phyloP scores from a whole-genome alignment of 2,888 invertebrate species.

The Petrolisthes cinctipes region DNA sequence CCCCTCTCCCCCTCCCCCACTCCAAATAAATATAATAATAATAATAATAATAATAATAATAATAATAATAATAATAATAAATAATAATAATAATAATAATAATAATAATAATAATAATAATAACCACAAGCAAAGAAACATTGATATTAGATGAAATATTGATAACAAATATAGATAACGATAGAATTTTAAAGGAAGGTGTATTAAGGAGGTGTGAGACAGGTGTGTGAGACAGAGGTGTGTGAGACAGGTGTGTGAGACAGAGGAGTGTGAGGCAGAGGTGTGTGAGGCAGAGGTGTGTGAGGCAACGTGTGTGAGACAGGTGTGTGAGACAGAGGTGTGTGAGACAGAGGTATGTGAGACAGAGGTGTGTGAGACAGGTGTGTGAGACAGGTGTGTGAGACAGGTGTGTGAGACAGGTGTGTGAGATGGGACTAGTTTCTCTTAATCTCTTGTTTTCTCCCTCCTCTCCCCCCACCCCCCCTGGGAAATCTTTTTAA shows the following conservation, averaged over 20 bases:
- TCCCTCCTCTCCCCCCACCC: no score
- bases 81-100: constrained; percentile 7
- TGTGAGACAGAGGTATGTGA: neutral
- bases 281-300: neutral
- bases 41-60: no score
- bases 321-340: constrained; percentile 3
- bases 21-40: no score
- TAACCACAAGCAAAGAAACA: neutral
- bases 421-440: no score
- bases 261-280: neutral
- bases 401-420: no score
- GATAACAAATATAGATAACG: neutral
- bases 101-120: constrained; percentile 7
- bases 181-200: neutral
- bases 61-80: no score
- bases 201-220: neutral
- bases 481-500: no score
- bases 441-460: no score
- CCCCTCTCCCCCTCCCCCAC: constrained; percentile 1
- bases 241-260: neutral
- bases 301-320: neutral
- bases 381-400: no score
- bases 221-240: neutral
- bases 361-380: no score
- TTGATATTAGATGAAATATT: no score